Evolutionary conservation across 2,113 vertebrate species (phyloP).

Genomic region (Psittacula cyanocephala): DNA sequence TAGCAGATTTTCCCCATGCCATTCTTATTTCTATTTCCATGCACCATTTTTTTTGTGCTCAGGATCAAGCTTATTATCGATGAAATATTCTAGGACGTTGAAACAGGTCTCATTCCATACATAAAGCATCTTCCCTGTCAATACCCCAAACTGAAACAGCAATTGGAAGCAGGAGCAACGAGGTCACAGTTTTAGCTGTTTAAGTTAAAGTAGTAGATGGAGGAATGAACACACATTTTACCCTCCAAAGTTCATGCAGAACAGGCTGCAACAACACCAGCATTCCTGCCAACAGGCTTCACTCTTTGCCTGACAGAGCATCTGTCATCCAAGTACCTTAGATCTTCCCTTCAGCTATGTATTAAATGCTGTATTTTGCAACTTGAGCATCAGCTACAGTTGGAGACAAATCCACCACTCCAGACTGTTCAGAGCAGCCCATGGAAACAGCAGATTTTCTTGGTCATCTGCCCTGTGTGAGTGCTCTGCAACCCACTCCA

Average conservation of each 20-base stretch:
- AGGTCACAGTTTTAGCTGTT: not conserved
- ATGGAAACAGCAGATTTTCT: not conserved
- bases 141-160: not conserved
- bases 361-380: not conserved
- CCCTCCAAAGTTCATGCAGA: not conserved
- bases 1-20: not conserved
- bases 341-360: not conserved
- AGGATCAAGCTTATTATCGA: not conserved
- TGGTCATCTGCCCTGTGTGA: not conserved
- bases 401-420: not conserved
- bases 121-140: not conserved
- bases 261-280: not conserved
- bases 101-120: not conserved
- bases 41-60: not conserved
- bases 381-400: not conserved
- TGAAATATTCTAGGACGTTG: not conserved
- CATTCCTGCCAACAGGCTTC: not conserved
- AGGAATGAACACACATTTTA: not conserved
- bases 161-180: not conserved
- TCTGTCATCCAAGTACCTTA: not conserved
- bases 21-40: not conserved
- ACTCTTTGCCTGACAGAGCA: not conserved
- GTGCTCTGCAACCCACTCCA: not conserved
- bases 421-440: not conserved
- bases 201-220: not conserved